Conservation (phyloP, 2,888 invertebrate genomes). For the Rhogogaster chlorosoma region DNA sequence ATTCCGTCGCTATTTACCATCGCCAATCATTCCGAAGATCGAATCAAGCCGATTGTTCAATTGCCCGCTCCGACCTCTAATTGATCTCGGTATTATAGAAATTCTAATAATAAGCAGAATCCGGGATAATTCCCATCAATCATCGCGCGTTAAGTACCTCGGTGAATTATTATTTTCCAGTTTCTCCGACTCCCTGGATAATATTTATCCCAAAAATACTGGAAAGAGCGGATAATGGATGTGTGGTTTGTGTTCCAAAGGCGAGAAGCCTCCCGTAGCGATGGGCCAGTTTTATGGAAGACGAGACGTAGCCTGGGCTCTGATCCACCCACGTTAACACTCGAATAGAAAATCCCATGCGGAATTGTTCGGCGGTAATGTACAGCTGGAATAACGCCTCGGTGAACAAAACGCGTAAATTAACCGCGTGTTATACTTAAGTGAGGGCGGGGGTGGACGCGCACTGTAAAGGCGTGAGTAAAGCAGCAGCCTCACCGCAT, state of each 20-base stretch:
- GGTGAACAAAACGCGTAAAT: background rate
- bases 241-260: no score
- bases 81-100: background rate
- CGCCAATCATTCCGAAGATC: slow-evolving; percentile 21
- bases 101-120: background rate
- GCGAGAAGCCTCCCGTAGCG: background rate
- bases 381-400: background rate
- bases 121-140: no score
- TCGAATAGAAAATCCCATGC: background rate
- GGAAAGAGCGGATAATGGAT: no score
- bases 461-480: background rate
- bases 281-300: background rate
- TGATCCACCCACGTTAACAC: background rate
- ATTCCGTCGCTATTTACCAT: slow-evolving; percentile 3
- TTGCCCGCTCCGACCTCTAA: background rate
- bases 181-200: no score
- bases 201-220: no score
- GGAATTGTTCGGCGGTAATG: background rate
- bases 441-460: background rate
- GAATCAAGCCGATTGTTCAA: slow-evolving; percentile 33
- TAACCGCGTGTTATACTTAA: slow-evolving; percentile 17
- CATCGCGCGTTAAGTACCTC: no score
- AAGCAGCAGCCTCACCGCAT: background rate
- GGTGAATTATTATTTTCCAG: no score
- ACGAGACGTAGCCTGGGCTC: background rate